Conservation (phyloP, 2,113 vertebrate species). For the Corythoichthys haematopterus region DNA sequence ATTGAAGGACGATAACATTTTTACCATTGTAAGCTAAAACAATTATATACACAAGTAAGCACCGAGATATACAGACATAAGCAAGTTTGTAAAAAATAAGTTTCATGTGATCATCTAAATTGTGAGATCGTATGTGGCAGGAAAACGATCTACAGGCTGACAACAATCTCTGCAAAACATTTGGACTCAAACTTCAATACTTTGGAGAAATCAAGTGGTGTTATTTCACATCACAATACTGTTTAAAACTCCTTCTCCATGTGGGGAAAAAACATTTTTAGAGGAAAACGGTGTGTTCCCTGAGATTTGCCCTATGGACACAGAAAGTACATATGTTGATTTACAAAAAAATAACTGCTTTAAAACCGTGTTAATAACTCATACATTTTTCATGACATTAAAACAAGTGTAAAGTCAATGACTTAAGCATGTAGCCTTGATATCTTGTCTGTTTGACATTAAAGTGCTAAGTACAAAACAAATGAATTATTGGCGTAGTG, state of each 20-base stretch:
- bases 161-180: neutral
- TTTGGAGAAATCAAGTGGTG: neutral
- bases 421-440: constrained; percentile 60
- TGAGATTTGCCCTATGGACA: constrained; percentile 71
- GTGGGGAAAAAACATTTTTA: constrained; percentile 1
- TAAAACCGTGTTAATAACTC: constrained; percentile 48
- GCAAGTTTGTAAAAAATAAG: neutral
- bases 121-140: neutral
- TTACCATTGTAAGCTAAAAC: constrained; percentile 40
- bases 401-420: constrained; percentile 15
- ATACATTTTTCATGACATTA: constrained; percentile 41
- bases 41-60: constrained; percentile 65
- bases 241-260: neutral
- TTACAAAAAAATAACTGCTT: constrained; percentile 26
- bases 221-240: neutral
- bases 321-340: constrained; percentile 39
- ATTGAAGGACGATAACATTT: constrained; percentile 40
- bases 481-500: constrained; percentile 47
- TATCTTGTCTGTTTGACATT: constrained; percentile 63
- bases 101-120: neutral
- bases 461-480: constrained; percentile 76
- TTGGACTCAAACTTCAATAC: neutral
- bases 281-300: constrained; percentile 57
- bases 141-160: neutral
- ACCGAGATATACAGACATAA: constrained; percentile 65